Base-by-base conservation (phyloP, 2,888 invertebrate species). In the Nomada hirtipes region DNA sequence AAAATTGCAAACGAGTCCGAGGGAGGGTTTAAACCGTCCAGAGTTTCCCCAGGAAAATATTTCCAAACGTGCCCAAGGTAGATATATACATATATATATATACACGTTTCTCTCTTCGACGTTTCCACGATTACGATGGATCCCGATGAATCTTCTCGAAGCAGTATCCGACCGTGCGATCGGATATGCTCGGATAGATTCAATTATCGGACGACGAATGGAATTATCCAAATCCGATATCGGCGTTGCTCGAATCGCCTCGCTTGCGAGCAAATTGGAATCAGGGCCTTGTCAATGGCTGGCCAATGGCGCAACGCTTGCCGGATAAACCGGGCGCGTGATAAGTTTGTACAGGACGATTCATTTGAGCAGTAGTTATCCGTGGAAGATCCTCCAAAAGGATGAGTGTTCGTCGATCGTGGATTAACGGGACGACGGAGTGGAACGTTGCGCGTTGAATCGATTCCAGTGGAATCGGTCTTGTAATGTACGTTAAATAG, bases 151-250 rank as follows among this genome's bases (percentile, higher is more conserved):
- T 70, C 74, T 44, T 67, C 59, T 57, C 26, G 23, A 11, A 20
- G 23, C 36, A 53, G 53, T 79, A 70, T 76, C 57, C 59, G 11
- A 76, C 2, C 55, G 36, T 61, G 57, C 44, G 23, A 59, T 53
- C 10, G 75, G 64, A 72, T 77, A 65, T 60, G 65, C 61, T 47
- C 42, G 29, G 52, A 73, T 77, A 71, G 79, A 79, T 70, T 79
- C 76, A 70, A 76, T 76, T 71, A 76, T 79, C 52, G 63, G 60
- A 70, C 71, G 63, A 78, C 69, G 64, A 79, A 75, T 76, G 76
- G 79, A 79, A 79, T 76, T 79, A 79, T 79, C 70, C 76, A 70
- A 79, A 65, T 76, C 70, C 79, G 70, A 79, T 79, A 76, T 70
- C 70, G 65, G 70, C n/a, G 65, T 70, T 55, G 44, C 68, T 69